Evolutionary conservation across 2,888 invertebrate genomes (phyloP).

Genomic region (Ectropis crepuscularia): DNA sequence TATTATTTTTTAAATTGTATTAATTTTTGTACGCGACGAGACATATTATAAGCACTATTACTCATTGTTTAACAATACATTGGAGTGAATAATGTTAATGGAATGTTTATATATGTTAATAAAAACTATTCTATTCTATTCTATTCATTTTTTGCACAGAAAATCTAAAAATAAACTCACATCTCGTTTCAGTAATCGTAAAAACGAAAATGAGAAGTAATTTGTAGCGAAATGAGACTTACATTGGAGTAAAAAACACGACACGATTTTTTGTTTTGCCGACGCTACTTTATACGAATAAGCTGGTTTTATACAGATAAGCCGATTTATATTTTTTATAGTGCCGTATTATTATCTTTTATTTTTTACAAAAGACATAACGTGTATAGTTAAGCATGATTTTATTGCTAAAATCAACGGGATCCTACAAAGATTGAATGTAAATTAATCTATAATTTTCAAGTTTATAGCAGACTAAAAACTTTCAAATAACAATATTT

Average conservation of each 20-base stretch:
- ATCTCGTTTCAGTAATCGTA: slow-evolving; percentile 1
- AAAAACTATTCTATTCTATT: too few species aligned
- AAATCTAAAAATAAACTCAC: background rate
- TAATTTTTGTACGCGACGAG: too few species aligned
- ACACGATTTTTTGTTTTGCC: slow-evolving; percentile 46
- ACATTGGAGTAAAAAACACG: slow-evolving; percentile 18
- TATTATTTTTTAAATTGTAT: too few species aligned
- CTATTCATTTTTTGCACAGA: background rate
- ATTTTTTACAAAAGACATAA: slow-evolving; percentile 69
- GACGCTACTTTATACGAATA: slow-evolving; percentile 70
- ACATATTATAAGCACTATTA: too few species aligned
- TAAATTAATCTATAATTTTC: slow-evolving; percentile 55
- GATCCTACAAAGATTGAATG: slow-evolving; percentile 56
- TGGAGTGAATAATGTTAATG: too few species aligned
- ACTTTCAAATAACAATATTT: slow-evolving; percentile 60
- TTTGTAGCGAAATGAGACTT: slow-evolving; percentile 16
- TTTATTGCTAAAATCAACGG: slow-evolving; percentile 69
- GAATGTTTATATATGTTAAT: too few species aligned
- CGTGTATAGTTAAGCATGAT: slow-evolving; percentile 59
- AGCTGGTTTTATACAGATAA: slow-evolving; percentile 83
- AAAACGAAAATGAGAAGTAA: slow-evolving; percentile 5
- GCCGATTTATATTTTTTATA: slow-evolving; percentile 82
- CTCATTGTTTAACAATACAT: too few species aligned
- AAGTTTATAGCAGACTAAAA: slow-evolving; percentile 48
- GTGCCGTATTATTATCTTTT: slow-evolving; percentile 72